phyloP scores from a whole-genome alignment of 1,140 invertebrate species.

The Caenorhabditis latens region DNA sequence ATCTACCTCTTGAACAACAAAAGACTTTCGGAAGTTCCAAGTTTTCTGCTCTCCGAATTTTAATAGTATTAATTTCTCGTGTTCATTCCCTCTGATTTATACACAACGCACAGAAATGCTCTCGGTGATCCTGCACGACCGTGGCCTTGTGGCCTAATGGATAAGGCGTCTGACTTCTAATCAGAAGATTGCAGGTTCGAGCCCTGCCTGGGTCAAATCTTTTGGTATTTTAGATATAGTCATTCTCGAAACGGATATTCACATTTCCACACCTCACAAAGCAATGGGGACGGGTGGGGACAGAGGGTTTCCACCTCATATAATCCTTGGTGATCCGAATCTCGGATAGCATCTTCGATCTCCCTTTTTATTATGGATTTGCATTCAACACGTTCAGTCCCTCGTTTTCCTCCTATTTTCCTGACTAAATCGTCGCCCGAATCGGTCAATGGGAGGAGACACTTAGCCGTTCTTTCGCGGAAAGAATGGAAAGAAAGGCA shows the following conservation, averaged over 20 bases:
- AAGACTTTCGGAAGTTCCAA: neutral
- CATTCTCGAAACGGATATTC: neutral
- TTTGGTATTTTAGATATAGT: neutral
- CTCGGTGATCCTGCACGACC: neutral
- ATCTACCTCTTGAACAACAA: neutral
- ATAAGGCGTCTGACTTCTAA: slow-evolving; percentile 71
- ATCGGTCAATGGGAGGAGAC: neutral
- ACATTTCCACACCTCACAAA: slow-evolving; percentile 31
- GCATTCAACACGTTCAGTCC: neutral
- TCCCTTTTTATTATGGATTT: neutral
- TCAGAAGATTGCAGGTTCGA: slow-evolving; percentile 66
- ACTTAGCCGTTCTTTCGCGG: slow-evolving; percentile 10
- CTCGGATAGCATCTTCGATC: slow-evolving; percentile 14
- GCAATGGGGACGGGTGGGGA: neutral
- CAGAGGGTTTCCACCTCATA: slow-evolving; percentile 31
- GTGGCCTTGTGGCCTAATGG: slow-evolving; percentile 68
- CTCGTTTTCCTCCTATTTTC: neutral
- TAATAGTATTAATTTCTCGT: too few species aligned
- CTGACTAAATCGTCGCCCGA: slow-evolving; percentile 16
- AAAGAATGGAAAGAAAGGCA: neutral
- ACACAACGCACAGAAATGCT: neutral
- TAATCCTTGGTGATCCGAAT: slow-evolving; percentile 37
- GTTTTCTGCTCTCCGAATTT: too few species aligned
- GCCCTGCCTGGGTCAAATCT: slow-evolving; percentile 55
- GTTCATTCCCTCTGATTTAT: neutral